A percentile compares a stretch with the other conserved stretches of the same genome.
Evolutionary conservation across 2,888 invertebrate species (phyloP).

Genomic region (Tenthredo livida): DNA sequence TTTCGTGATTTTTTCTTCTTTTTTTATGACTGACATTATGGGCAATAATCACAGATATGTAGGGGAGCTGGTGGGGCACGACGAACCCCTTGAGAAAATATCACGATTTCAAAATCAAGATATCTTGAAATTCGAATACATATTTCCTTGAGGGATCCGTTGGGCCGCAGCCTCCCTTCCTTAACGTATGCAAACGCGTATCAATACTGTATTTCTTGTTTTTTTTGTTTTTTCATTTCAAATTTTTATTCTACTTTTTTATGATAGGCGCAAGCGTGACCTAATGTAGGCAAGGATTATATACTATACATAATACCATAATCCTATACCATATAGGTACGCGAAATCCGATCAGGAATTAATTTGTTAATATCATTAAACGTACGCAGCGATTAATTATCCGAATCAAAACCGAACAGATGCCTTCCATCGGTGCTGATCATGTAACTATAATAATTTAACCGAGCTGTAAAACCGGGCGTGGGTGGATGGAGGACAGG

Average conservation of each 20-base stretch:
- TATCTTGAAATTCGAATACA: too few species aligned
- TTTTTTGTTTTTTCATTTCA: neutral
- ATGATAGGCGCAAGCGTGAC: neutral
- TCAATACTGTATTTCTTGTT: neutral
- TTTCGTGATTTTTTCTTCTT: too few species aligned
- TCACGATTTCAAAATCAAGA: too few species aligned
- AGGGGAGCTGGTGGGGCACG: too few species aligned
- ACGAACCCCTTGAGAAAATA: too few species aligned
- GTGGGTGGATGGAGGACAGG: slow-evolving; percentile 46
- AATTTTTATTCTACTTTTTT: neutral
- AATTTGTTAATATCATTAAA: neutral
- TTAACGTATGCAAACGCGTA: neutral
- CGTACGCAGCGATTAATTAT: neutral
- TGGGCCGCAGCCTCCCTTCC: too few species aligned
- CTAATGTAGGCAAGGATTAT: neutral
- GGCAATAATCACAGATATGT: too few species aligned
- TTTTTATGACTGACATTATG: too few species aligned
- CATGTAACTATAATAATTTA: slow-evolving; percentile 42
- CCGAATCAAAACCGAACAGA: neutral
- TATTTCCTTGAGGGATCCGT: too few species aligned
- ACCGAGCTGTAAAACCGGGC: slow-evolving; percentile 27
- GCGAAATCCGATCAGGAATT: neutral
- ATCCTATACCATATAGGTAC: too few species aligned
- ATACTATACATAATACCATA: neutral
- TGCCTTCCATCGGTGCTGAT: neutral